Base-by-base conservation (phyloP, 1,140 invertebrate species). In the Drosophila albomicans region DNA sequence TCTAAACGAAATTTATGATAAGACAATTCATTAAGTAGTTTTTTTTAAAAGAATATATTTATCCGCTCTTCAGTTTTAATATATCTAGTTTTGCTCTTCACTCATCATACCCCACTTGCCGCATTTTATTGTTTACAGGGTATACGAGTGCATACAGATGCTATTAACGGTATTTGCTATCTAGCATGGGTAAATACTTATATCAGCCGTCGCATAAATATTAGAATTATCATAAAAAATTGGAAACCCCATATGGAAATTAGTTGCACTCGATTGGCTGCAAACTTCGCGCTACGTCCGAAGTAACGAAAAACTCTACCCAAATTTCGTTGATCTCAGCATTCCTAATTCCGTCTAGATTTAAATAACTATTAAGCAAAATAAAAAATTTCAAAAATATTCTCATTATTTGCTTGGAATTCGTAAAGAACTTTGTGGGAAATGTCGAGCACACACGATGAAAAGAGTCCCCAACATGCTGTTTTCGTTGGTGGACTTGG, bases 401-500 rank as follows among this genome's bases (percentile, higher is more conserved):
- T 49, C 16, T 49, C 16, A 25, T 49, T 25, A 6, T 32, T 54
- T n/a, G 10, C 6, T 5, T 2, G 13, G 2, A 2, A 32, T 6
- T n/a, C 5, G n/a, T 13, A 1, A 13, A 3, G 6, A 35, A 35
- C n/a, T 16, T 5, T 4, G 7, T 13, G 20, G 3, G 20, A 25
- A 5, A 82, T 82, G 79, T 13, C 8, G 20, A 25, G 20, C 3
- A 25, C 20, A 0, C 0, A 25, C 3, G 20, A 25, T 3, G 5
- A 72, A 1, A 11, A n/a, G 2, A 45, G 1, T 3, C 96, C 95
- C 81, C 96, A 96, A 77, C 89, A 84, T 43, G 54, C 80, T 0
- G 1, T 78, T 2, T 99, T 99, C 94, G 99, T 99, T 93, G 98
- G 99, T 91, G 97, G 98, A 71, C 98, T 99, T 96, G 99, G 98